Percentiles rank a stretch among this genome's conserved stretches.
Evolutionary conservation across 2,888 invertebrate genomes (phyloP).

Genomic region (Mesopsocus fuscifrons): DNA sequence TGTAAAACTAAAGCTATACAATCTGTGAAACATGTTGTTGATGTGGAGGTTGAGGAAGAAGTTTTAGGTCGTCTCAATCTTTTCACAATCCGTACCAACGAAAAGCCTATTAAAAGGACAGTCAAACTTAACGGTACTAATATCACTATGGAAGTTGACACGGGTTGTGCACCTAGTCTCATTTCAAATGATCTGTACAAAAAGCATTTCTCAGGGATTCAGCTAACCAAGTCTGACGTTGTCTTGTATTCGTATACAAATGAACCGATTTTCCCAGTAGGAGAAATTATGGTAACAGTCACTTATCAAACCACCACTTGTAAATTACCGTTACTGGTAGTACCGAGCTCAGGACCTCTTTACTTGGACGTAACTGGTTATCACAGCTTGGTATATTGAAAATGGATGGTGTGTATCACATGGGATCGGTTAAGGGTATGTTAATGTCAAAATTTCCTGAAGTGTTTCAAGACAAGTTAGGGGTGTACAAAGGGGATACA

Average conservation of each 20-base stretch:
- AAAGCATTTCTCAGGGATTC: background rate
- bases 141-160: background rate
- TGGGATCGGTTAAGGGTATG: too few relatives aligned
- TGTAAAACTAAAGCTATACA: background rate
- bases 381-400: too few relatives aligned
- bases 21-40: background rate
- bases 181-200: conserved; percentile 1
- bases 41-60: background rate
- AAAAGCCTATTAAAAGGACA: background rate
- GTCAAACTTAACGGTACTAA: background rate
- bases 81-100: background rate
- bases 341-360: too few relatives aligned
- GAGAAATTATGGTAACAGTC: background rate
- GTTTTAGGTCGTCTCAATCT: background rate
- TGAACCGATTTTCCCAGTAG: too few relatives aligned
- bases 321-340: too few relatives aligned
- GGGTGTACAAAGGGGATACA: conserved; percentile 6
- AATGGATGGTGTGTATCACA: too few relatives aligned
- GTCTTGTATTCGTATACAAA: too few relatives aligned
- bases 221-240: too few relatives aligned
- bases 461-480: conserved; percentile 11
- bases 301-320: conserved; percentile 3
- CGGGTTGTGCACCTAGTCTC: background rate
- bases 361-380: too few relatives aligned
- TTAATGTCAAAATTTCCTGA: conserved; percentile 8